A percentile compares a stretch with the other conserved stretches of the same genome.
Conservation (phyloP, 2,113 vertebrate species). For the Ammodytes marinus region DNA sequence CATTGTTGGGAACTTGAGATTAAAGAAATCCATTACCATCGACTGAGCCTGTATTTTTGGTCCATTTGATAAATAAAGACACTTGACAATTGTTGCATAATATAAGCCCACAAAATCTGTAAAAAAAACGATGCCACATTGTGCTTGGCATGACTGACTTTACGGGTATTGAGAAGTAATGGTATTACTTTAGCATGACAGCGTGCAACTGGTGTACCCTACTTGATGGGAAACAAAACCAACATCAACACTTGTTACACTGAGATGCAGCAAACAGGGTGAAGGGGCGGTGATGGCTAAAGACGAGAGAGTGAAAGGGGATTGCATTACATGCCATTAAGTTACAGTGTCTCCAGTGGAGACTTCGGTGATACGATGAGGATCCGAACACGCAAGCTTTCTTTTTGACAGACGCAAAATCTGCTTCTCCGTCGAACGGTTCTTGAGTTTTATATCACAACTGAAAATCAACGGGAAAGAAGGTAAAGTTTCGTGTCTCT, state of each 20-base stretch:
- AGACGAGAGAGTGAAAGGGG: background rate
- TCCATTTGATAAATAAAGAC: too few species aligned
- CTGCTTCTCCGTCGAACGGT: background rate
- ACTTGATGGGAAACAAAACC: background rate
- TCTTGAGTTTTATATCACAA: background rate
- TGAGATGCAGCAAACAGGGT: too few species aligned
- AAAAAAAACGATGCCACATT: background rate
- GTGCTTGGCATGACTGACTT: background rate
- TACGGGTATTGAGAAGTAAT: background rate
- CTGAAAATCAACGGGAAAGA: slow-evolving; percentile 30
- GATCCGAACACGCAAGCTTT: slow-evolving; percentile 10
- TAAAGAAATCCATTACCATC: too few species aligned
- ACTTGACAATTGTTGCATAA: too few species aligned
- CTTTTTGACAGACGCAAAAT: background rate
- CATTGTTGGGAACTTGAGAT: too few species aligned
- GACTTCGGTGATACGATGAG: slow-evolving; percentile 15
- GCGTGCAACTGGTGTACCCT: background rate
- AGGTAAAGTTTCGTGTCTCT: slow-evolving; percentile 48
- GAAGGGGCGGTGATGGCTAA: background rate
- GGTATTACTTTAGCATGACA: background rate
- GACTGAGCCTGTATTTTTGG: too few species aligned
- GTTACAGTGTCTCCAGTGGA: slow-evolving; percentile 17
- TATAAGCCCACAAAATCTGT: background rate
- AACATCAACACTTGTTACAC: background rate
- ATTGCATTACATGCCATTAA: slow-evolving; percentile 11